Base-by-base conservation (phyloP, 35 echinoderm and acorn worm species). In the Heliocidaris tuberculata region DNA sequence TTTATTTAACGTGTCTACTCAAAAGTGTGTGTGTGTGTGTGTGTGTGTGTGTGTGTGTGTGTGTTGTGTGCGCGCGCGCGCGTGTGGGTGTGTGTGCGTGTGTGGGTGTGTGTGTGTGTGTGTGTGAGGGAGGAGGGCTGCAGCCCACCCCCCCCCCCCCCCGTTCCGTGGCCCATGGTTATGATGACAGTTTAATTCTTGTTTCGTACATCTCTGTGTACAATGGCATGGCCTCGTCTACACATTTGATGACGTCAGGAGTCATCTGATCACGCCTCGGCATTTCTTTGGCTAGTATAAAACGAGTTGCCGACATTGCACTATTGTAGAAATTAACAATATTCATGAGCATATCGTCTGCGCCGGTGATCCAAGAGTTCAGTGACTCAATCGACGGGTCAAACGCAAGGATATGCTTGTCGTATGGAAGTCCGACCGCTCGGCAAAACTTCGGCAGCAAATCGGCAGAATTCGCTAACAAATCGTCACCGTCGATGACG, bases 161-260 rank as follows among this genome's bases (percentile, higher is more conserved):
- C n/a, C n/a, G n/a, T n/a, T n/a, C n/a, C n/a, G n/a, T n/a, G n/a
- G n/a, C n/a, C n/a, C n/a, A n/a, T n/a, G n/a, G n/a, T n/a, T n/a
- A n/a, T n/a, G n/a, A 70, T 24, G 60, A 27, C 60, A 88, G 93
- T 89, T 90, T 96, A 15, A 96, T 90, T 78, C 95, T 88, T 5
- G 86, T 32, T 49, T 88, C 92, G 48, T 93, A 90, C 95, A 96
- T 96, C 17, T 94, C 93, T 24, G 56, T n/a, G 42, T 96, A 96
- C 49, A 47, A 91, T 30, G 85, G 93, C 31, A 94, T 42, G 54
- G 60, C 85, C 2, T 71, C 47, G 5, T 94, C 85, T 7, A 94
- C 86, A 31, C 95, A 96, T 90, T 70, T 88, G 0, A 90, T 88
- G 54, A 96, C 49, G 93, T 96, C 95, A 94, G 31, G 48, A 27